These are phyloP conservation scores for Agapetus fuscipes DNA, from an alignment of 2,888 invertebrate species.

Conservation along the genomic window DNA sequence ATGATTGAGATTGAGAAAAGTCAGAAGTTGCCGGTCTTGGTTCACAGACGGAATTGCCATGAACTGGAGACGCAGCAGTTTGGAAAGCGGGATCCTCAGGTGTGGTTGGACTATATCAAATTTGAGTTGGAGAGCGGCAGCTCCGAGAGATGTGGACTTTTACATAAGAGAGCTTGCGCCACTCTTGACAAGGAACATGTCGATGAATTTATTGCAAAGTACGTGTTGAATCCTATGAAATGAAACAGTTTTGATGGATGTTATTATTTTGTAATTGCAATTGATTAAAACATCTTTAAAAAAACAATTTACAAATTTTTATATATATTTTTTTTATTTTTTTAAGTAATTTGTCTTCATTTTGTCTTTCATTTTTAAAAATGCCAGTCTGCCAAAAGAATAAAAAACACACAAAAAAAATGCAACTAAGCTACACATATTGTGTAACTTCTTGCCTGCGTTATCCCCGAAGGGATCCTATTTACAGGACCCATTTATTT, in stretches of 20 bases:
- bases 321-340: background rate
- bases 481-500: too few species aligned
- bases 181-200: constrained; percentile 44
- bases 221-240: constrained; percentile 32
- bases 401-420: too few species aligned
- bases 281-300: background rate
- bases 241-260: background rate
- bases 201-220: constrained; percentile 45
- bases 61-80: constrained; percentile 56
- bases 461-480: too few species aligned
- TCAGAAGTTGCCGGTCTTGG: constrained; percentile 37
- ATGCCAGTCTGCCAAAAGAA: background rate
- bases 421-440: too few species aligned
- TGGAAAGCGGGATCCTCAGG: constrained; percentile 51
- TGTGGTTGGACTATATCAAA: constrained; percentile 66
- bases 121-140: constrained; percentile 59
- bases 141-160: constrained; percentile 40
- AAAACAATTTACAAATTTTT: background rate
- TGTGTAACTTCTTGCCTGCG: too few species aligned
- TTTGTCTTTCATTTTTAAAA: background rate
- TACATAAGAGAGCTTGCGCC: constrained; percentile 55
- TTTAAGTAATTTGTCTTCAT: background rate
- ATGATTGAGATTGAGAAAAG: constrained; percentile 49
- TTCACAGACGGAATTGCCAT: constrained; percentile 48
- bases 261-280: too few species aligned